phyloP scores from a whole-genome alignment of 1,140 invertebrate species.

The Diplogasteroides magnus region DNA sequence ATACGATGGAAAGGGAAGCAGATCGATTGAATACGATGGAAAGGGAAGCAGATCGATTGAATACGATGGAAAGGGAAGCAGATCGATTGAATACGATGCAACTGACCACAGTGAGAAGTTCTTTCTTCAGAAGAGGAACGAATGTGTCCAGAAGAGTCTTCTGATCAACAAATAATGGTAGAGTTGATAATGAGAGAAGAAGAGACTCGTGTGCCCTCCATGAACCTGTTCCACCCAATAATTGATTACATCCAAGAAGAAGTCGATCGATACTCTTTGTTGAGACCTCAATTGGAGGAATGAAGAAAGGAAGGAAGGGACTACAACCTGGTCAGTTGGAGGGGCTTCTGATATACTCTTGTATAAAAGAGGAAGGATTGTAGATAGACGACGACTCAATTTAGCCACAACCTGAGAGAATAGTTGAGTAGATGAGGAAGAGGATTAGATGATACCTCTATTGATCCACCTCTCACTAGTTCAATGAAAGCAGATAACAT shows the following conservation, averaged over 20 bases:
- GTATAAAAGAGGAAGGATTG: background rate
- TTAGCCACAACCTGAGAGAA: background rate
- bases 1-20: background rate
- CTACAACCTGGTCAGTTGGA: background rate
- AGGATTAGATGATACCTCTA: background rate
- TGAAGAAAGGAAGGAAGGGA: slow-evolving; percentile 5
- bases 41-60: background rate
- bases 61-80: background rate
- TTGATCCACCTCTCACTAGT: background rate
- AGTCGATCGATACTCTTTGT: background rate
- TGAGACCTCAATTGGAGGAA: background rate
- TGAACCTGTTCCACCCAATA: background rate
- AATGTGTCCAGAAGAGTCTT: background rate
- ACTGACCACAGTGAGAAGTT: background rate
- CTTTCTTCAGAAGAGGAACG: background rate
- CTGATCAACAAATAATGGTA: background rate
- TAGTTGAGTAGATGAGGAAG: background rate
- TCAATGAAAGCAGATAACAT: background rate
- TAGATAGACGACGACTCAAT: background rate
- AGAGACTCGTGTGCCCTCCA: background rate
- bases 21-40: background rate
- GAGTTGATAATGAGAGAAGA: background rate
- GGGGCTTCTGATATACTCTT: slow-evolving; percentile 2
- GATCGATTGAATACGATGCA: background rate
- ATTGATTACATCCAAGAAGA: background rate